These are phyloP conservation scores for Troides helena DNA, from an alignment of 2,888 invertebrate genomes.

Conservation along the genomic window DNA sequence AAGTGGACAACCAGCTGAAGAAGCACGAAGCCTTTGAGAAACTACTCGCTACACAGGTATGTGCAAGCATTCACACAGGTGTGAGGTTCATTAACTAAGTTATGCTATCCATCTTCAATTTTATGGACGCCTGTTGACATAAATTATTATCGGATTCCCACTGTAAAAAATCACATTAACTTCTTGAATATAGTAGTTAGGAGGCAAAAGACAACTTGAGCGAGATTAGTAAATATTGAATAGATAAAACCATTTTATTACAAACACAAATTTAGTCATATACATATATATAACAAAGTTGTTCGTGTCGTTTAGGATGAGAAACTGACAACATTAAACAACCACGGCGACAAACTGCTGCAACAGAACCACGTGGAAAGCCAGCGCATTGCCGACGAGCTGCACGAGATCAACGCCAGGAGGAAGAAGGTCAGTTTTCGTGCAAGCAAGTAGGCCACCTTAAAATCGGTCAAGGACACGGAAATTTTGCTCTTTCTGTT, in stretches of 20 bases:
- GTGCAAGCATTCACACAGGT: too few relatives aligned
- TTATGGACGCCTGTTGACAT: too few relatives aligned
- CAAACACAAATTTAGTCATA: too few relatives aligned
- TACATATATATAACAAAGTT: too few relatives aligned
- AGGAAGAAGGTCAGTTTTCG: conserved; percentile 77
- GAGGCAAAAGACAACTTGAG: too few relatives aligned
- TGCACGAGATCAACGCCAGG: conserved; percentile 87
- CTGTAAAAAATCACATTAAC: too few relatives aligned
- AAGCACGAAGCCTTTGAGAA: conserved; percentile 98
- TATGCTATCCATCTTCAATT: too few relatives aligned
- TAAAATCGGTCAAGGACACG: background rate
- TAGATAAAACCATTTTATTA: too few relatives aligned
- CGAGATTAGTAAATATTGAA: too few relatives aligned
- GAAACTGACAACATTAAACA: conserved; percentile 88
- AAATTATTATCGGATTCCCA: too few relatives aligned
- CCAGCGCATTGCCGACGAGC: conserved; percentile 86
- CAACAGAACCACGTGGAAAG: conserved; percentile 96
- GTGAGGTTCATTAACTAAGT: too few relatives aligned
- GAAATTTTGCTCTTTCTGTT: background rate
- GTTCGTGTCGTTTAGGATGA: conserved; percentile 82
- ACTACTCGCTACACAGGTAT: conserved; percentile 85
- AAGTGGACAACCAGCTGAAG: conserved; percentile 93
- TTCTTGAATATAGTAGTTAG: too few relatives aligned
- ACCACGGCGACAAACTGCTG: conserved; percentile 92
- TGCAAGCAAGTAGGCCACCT: background rate